A percentile compares a stretch with the other conserved stretches of the same genome.
Evolutionary conservation across 2,797 vertebrate genomes (phyloP).

Genomic region (Allobates femoralis): DNA sequence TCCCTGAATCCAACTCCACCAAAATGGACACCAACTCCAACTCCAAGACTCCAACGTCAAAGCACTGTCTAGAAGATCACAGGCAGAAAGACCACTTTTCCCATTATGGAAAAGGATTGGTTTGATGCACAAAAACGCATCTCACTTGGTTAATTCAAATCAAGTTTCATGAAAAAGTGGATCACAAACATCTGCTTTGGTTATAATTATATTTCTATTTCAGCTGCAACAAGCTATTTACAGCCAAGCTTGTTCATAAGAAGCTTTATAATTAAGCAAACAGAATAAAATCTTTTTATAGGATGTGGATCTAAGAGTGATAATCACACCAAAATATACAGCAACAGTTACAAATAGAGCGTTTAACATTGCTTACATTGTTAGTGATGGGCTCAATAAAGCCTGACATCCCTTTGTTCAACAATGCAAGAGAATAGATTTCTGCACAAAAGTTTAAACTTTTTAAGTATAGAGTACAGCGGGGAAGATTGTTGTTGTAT

Average conservation of each 20-base stretch:
- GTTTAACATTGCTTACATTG: constrained; percentile 81
- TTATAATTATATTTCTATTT: constrained; percentile 87
- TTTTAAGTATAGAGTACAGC: constrained; percentile 67
- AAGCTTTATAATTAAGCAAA: constrained; percentile 87
- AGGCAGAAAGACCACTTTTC: constrained; percentile 5
- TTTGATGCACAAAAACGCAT: constrained; percentile 64
- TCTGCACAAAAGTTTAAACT: constrained; percentile 71
- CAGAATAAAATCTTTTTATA: constrained; percentile 86
- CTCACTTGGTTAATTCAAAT: constrained; percentile 76
- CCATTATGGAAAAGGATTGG: constrained; percentile 31
- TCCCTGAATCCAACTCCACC: no score
- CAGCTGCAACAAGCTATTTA: constrained; percentile 85
- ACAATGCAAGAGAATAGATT: constrained; percentile 78
- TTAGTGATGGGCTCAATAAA: constrained; percentile 81
- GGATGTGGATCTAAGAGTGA: constrained; percentile 82
- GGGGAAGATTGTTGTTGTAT: constrained; percentile 71
- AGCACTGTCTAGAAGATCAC: no score
- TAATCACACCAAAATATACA: constrained; percentile 85
- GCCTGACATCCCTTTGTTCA: constrained; percentile 79
- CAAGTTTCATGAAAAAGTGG: constrained; percentile 78
- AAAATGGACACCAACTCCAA: no score
- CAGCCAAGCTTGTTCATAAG: constrained; percentile 83
- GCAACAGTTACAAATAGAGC: constrained; percentile 84
- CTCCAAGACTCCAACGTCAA: no score
- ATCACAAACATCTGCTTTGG: constrained; percentile 84